Evolutionary conservation across 2,113 vertebrate species (phyloP).

Genomic region (Penelope pileata): DNA sequence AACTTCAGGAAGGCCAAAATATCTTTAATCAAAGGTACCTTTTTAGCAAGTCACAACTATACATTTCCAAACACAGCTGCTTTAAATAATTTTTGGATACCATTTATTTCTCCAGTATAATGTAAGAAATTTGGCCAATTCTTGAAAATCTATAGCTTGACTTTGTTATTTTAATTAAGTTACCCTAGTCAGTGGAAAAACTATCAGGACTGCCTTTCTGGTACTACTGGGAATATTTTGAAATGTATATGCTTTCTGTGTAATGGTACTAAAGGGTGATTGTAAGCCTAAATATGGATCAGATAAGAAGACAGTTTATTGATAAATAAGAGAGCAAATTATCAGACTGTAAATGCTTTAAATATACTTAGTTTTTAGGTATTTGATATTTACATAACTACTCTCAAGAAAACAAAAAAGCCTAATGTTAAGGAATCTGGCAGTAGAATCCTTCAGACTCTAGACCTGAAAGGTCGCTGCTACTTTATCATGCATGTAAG

Average conservation of each 20-base stretch:
- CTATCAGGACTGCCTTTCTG: background rate
- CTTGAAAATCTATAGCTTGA: background rate
- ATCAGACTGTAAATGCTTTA: background rate
- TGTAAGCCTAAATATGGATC: background rate
- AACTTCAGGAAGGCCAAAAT: background rate
- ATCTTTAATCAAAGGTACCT: background rate
- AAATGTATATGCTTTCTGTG: background rate
- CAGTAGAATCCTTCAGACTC: background rate
- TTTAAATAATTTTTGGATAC: background rate
- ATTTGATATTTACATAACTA: background rate
- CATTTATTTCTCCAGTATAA: background rate
- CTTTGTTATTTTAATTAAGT: background rate
- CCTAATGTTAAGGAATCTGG: background rate
- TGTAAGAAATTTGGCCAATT: background rate
- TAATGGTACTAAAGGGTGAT: background rate
- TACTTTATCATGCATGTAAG: fast-evolving
- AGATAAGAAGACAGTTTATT: background rate
- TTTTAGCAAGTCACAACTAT: background rate
- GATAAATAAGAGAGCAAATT: background rate
- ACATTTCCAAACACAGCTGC: background rate
- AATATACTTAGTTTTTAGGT: background rate
- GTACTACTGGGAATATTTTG: background rate
- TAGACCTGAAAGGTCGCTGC: background rate
- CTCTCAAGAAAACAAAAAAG: background rate
- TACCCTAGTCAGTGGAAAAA: background rate